These are phyloP conservation scores for Hyphantria cunea DNA, from an alignment of 1,140 invertebrate species.

Conservation along the genomic window DNA sequence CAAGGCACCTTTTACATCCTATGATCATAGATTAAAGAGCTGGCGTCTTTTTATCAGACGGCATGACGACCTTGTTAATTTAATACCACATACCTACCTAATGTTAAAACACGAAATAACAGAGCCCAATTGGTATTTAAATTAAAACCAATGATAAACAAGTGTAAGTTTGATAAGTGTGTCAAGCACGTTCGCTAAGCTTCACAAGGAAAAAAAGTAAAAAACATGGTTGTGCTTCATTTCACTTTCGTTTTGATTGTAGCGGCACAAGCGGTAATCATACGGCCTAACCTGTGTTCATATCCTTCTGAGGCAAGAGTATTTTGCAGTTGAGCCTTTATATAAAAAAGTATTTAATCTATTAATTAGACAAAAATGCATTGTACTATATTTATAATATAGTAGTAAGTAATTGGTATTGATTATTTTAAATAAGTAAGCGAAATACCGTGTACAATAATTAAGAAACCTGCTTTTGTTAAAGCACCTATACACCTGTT, in stretches of 20 bases:
- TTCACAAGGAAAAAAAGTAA: conserved; percentile 20
- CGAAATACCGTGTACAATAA: too few relatives aligned
- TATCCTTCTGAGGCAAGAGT: not conserved
- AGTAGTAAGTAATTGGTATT: too few relatives aligned
- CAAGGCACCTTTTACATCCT: too few relatives aligned
- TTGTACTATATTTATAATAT: not conserved
- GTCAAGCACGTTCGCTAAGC: conserved; percentile 24
- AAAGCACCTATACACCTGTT: too few relatives aligned
- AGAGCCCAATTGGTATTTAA: not conserved
- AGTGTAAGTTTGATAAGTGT: conserved; percentile 17
- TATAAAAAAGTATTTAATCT: not conserved
- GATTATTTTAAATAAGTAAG: too few relatives aligned
- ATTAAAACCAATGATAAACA: conserved; percentile 12
- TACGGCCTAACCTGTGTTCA: conserved; percentile 7
- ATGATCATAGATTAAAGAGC: too few relatives aligned
- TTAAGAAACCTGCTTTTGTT: too few relatives aligned
- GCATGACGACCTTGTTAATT: too few relatives aligned
- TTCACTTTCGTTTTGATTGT: conserved; percentile 32
- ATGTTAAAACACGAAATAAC: too few relatives aligned
- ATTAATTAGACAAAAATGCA: not conserved
- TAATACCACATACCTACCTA: too few relatives aligned
- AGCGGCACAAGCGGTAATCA: conserved; percentile 19
- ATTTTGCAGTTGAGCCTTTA: not conserved
- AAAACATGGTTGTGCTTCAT: conserved; percentile 31
- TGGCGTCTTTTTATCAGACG: too few relatives aligned